Percentiles rank a stretch among this genome's conserved stretches.
These are phyloP conservation scores for Camelus bactrianus DNA, from an alignment of 2,113 vertebrate species.

Conservation along the genomic window DNA sequence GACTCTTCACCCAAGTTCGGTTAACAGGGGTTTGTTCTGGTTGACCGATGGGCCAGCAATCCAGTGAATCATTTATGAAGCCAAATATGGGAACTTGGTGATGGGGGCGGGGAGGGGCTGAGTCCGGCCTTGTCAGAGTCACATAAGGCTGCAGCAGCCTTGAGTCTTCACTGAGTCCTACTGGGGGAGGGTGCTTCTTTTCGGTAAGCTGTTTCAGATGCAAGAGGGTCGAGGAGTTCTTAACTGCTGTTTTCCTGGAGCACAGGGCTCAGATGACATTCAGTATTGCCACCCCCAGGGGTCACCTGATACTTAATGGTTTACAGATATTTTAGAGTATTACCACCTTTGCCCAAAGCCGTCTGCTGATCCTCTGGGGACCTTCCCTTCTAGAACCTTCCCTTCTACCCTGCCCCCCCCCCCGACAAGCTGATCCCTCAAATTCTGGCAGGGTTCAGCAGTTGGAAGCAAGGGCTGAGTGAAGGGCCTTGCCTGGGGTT, in stretches of 20 bases:
- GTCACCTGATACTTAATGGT: background rate
- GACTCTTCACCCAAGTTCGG: background rate
- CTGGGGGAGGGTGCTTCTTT: background rate
- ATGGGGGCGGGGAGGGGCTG: background rate
- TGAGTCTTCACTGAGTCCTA: background rate
- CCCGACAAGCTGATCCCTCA: background rate
- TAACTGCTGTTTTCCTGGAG: background rate
- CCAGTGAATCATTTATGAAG: background rate
- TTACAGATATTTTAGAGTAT: background rate
- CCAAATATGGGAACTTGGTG: background rate
- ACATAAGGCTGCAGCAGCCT: too few species aligned
- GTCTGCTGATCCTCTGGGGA: background rate
- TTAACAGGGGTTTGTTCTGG: fast-evolving
- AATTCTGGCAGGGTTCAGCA: background rate
- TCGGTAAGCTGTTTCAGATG: background rate
- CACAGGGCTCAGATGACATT: background rate
- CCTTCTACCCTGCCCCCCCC: background rate
- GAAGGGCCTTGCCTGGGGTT: background rate
- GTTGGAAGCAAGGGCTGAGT: background rate
- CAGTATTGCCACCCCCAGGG: background rate
- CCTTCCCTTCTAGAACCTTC: background rate
- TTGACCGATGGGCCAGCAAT: background rate
- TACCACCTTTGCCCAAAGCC: background rate
- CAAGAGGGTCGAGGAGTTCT: background rate
- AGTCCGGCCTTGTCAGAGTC: background rate